Conservation (phyloP, 1,140 invertebrate species). For the Euglossa dilemma region DNA sequence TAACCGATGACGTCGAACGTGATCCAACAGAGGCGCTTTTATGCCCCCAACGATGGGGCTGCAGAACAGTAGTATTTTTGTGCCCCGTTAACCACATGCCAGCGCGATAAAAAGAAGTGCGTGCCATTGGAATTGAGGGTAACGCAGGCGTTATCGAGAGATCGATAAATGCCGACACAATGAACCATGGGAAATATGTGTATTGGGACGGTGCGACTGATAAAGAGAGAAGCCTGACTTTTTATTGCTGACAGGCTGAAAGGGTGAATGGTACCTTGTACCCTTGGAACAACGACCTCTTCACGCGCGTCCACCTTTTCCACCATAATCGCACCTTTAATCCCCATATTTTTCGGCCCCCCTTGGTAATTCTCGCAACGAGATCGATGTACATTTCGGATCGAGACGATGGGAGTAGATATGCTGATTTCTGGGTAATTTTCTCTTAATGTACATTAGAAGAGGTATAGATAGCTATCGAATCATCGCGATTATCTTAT, state of each 20-base stretch:
- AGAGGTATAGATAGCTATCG: too few relatives aligned
- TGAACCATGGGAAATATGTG: constrained; percentile 39
- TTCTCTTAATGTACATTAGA: not conserved
- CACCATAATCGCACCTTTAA: constrained; percentile 23
- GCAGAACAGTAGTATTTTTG: constrained; percentile 74
- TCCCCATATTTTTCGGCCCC: constrained; percentile 8
- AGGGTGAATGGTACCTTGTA: constrained; percentile 53
- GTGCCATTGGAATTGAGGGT: constrained; percentile 27
- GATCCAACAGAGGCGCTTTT: constrained; percentile 63
- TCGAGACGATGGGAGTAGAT: too few relatives aligned
- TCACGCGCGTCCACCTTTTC: constrained; percentile 17
- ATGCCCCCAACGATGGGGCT: constrained; percentile 41
- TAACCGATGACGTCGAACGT: constrained; percentile 31
- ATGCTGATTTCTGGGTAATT: not conserved
- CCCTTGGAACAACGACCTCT: constrained; percentile 39
- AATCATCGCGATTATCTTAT: not conserved
- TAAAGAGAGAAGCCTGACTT: constrained; percentile 34
- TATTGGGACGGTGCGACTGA: constrained; percentile 37
- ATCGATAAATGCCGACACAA: constrained; percentile 57
- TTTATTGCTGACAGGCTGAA: constrained; percentile 41
- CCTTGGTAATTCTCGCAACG: not conserved
- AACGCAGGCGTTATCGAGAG: constrained; percentile 44
- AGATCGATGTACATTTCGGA: not conserved
- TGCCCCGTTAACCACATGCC: constrained; percentile 57
- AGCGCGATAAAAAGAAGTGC: constrained; percentile 40